phyloP scores from a whole-genome alignment of 2,797 vertebrate genomes.

The Lemur catta region DNA sequence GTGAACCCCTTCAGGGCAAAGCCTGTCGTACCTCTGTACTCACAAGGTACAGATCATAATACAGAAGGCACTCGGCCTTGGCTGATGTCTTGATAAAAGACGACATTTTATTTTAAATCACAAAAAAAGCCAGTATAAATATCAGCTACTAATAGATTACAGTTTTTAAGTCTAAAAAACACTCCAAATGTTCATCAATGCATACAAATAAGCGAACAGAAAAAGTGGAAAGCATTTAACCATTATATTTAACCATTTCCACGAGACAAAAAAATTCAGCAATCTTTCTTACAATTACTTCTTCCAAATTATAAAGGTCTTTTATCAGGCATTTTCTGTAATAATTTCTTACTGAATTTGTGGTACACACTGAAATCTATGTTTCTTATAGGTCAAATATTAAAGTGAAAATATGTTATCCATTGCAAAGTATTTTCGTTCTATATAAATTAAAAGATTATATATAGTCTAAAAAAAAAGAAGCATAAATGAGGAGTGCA shows the following conservation, averaged over 20 bases:
- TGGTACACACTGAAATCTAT: not conserved
- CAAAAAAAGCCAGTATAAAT: not conserved
- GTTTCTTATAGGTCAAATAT: not conserved
- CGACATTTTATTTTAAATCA: conserved; percentile 7
- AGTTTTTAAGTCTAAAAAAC: not conserved
- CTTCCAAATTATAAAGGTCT: not conserved
- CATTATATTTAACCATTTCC: not conserved
- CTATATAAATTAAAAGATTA: not conserved
- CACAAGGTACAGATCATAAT: not conserved
- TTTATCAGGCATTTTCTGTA: not conserved
- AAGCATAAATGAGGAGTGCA: not conserved
- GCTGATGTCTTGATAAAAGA: not conserved
- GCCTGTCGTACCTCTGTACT: not conserved
- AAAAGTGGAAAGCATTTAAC: not conserved
- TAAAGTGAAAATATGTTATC: not conserved
- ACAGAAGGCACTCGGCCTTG: not conserved
- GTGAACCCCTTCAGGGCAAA: not conserved
- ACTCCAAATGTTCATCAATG: not conserved
- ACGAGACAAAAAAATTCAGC: not conserved
- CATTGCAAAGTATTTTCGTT: not conserved
- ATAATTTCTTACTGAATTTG: not conserved
- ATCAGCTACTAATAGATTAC: not conserved
- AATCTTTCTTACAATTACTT: not conserved
- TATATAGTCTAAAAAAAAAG: not conserved
- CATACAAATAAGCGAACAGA: not conserved